These are phyloP conservation scores for Azemiops feae DNA, from an alignment of 2,113 vertebrate species.

Conservation along the genomic window DNA sequence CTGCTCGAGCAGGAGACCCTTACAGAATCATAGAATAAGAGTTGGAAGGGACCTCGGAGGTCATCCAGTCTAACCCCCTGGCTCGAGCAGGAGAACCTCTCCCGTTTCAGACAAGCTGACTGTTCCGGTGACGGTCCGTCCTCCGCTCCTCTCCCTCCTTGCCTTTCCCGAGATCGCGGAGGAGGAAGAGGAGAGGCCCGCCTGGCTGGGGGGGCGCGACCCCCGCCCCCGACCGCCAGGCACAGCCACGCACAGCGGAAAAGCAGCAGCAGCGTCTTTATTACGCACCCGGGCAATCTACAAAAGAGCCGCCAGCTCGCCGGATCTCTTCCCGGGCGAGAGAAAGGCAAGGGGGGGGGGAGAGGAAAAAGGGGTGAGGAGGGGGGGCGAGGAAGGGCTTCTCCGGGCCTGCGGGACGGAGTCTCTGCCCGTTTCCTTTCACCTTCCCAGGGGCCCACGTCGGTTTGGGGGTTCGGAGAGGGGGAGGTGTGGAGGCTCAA, in stretches of 20 bases:
- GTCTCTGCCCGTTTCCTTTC: neutral
- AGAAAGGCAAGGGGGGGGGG: neutral
- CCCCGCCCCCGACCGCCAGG: too few relatives aligned
- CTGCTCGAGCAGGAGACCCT: too few relatives aligned
- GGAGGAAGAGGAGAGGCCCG: neutral
- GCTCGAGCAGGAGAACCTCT: too few relatives aligned
- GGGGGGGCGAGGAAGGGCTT: neutral
- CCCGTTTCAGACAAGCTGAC: too few relatives aligned
- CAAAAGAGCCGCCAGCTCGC: neutral
- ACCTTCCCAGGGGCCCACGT: neutral
- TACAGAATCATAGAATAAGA: too few relatives aligned
- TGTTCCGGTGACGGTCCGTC: too few relatives aligned
- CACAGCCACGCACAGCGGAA: neutral
- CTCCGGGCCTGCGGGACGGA: neutral
- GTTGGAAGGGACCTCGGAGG: too few relatives aligned
- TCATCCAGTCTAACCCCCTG: too few relatives aligned
- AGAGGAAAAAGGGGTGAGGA: neutral
- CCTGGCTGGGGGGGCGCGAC: neutral
- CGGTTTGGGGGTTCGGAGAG: neutral
- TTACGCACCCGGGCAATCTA: neutral
- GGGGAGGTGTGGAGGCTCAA: too few relatives aligned
- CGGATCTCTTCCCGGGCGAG: neutral
- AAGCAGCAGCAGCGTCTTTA: neutral
- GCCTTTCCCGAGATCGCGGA: neutral
- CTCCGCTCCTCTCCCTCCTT: too few relatives aligned